phyloP scores from a whole-genome alignment of 2,113 vertebrate species.

The Poeciliopsis prolifica region DNA sequence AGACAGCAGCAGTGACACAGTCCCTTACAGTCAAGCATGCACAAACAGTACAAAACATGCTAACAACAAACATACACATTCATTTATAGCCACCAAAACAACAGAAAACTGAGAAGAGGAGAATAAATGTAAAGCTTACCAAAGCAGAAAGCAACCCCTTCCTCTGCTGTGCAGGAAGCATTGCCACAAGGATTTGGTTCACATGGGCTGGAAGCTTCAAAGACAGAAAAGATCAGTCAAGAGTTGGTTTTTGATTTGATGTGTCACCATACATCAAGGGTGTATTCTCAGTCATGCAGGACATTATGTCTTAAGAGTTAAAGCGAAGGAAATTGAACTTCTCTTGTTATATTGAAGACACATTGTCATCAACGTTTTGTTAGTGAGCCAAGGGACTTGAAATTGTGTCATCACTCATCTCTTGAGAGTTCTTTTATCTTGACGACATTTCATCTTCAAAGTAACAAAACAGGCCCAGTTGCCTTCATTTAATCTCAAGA shows the following conservation, averaged over 20 bases:
- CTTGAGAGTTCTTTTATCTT: too few relatives aligned
- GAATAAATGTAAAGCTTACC: slow-evolving; percentile 59
- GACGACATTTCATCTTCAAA: too few relatives aligned
- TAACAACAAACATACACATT: slow-evolving; percentile 27
- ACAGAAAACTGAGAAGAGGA: not conserved
- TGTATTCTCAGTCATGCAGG: too few relatives aligned
- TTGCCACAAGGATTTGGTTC: slow-evolving; percentile 70
- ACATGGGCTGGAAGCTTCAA: slow-evolving; percentile 64
- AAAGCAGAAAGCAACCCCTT: slow-evolving; percentile 56
- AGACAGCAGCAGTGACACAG: slow-evolving; percentile 6
- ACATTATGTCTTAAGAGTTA: too few relatives aligned
- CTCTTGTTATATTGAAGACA: too few relatives aligned
- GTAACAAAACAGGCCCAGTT: too few relatives aligned
- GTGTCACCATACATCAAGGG: too few relatives aligned
- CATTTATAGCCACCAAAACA: not conserved
- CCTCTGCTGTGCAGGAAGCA: slow-evolving; percentile 70
- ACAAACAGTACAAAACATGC: slow-evolving; percentile 34
- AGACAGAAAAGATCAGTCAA: not conserved
- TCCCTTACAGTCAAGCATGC: slow-evolving; percentile 19
- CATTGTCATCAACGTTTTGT: too few relatives aligned
- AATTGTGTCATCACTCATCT: too few relatives aligned
- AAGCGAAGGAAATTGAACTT: too few relatives aligned
- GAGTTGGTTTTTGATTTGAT: not conserved
- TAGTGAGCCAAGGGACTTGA: too few relatives aligned
- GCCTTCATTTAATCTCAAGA: too few relatives aligned